Evolutionary conservation across 2,888 invertebrate genomes (phyloP).

Genomic region (Drosophila paramelanica): DNA sequence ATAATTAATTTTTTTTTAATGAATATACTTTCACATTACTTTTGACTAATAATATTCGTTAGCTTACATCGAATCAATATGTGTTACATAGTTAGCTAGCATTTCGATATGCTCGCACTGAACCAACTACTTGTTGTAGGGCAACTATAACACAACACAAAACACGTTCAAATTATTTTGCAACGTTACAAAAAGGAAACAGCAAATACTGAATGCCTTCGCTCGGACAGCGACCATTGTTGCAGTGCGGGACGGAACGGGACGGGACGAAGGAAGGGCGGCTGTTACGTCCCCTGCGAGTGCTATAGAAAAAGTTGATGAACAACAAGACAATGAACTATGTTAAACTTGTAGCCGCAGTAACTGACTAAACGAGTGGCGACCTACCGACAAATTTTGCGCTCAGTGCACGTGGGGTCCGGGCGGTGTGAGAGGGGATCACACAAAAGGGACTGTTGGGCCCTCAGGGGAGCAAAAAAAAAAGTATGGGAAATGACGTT

Average conservation of each 20-base stretch:
- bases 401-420: constrained; percentile 32
- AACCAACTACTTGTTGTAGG: constrained; percentile 11
- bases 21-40: no score
- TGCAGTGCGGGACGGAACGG: neutral
- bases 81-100: neutral
- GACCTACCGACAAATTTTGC: constrained; percentile 54
- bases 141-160: constrained; percentile 38
- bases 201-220: constrained; percentile 40
- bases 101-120: neutral
- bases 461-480: constrained; percentile 53
- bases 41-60: no score
- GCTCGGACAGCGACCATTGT: constrained; percentile 44
- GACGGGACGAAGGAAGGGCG: neutral
- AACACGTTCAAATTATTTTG: constrained; percentile 63
- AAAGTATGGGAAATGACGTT: constrained; percentile 50
- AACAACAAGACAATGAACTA: constrained; percentile 78
- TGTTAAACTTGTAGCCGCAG: constrained; percentile 66
- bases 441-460: constrained; percentile 58
- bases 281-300: constrained; percentile 47
- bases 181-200: constrained; percentile 44
- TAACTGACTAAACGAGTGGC: constrained; percentile 43
- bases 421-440: neutral
- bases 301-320: constrained; percentile 65
- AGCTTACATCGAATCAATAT: no score
- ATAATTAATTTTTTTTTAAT: no score